Base-by-base conservation (phyloP, 1,140 invertebrate species). In the Drosophila tsacasi region DNA sequence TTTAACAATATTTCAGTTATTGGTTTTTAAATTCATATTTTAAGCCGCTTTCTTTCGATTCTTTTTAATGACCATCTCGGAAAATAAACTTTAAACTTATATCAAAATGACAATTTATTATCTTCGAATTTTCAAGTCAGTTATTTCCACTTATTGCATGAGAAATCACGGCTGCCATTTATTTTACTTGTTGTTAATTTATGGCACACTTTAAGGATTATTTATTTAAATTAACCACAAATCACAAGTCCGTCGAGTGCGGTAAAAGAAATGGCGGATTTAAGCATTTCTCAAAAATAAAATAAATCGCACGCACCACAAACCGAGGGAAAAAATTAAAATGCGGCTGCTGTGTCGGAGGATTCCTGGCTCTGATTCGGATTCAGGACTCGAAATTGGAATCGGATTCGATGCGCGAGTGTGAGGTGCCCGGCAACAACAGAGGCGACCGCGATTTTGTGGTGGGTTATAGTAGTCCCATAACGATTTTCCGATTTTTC, bases 211-310 rank as follows among this genome's bases (percentile, higher is more conserved):
- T 89, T 85, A 73, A 82, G 75, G 85, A 82, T 90, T 90, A 91
- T 90, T 90, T 75, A 80, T 90, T 90, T 82, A 90, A 90, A 80
- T 90, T 72, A 85, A 90, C 85, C 85, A 67, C 86, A 91, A 89
- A 84, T 67, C 83, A 85, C 78, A 66, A 66, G 58, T 39, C 44
- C 32, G 17, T 44, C 21, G 61, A 50, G 52, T 17, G 23, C 15
- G 50, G 47, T 17, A 30, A 44, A 40, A 42, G 69, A 74, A 46
- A 73, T 66, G 60, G 55, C 37, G 61, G 61, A 83, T 59, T 64
- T 49, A 62, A 46, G 47, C 61, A 64, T 46, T 39, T 54, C 66
- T 49, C 39, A 19, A 52, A 52, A 12, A 49, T 21, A n/a, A 49
- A 10, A 49, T n/a, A 83, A 80, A 74, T 71, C 32, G 49, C 69